These are phyloP conservation scores for Caenorhabditis remanei DNA, from an alignment of 1,140 invertebrate genomes.

Conservation along the genomic window DNA sequence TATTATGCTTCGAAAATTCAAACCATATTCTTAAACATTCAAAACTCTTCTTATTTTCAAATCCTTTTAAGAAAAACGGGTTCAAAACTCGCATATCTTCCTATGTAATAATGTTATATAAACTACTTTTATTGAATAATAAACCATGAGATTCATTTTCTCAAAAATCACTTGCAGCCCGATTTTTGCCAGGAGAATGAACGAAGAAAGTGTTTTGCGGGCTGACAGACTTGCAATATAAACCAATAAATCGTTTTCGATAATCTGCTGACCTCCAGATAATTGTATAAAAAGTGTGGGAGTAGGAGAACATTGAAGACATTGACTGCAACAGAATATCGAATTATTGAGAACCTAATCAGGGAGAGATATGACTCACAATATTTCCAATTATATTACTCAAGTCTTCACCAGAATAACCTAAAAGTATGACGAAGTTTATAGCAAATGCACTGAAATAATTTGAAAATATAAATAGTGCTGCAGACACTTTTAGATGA, in stretches of 20 bases:
- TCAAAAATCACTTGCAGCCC: slow-evolving; percentile 4
- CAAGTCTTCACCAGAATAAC: not conserved
- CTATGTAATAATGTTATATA: slow-evolving; percentile 1
- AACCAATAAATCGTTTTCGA: slow-evolving; percentile 41
- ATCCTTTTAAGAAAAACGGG: slow-evolving; percentile 18
- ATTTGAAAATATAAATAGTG: slow-evolving; percentile 23
- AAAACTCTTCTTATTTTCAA: not conserved
- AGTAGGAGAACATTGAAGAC: slow-evolving; percentile 11
- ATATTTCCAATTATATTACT: slow-evolving; percentile 14
- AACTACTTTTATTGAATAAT: not conserved
- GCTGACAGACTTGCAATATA: not conserved
- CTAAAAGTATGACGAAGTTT: not conserved
- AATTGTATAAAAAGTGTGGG: slow-evolving; percentile 35
- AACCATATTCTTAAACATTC: slow-evolving; percentile 1
- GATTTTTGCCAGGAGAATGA: not conserved
- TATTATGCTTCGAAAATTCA: slow-evolving; percentile 41
- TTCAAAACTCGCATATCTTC: slow-evolving; percentile 18
- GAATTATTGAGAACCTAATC: not conserved
- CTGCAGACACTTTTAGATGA: slow-evolving; percentile 12
- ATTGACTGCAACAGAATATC: not conserved
- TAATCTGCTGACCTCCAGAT: slow-evolving; percentile 29
- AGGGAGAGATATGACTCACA: not conserved
- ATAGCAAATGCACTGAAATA: slow-evolving; percentile 13
- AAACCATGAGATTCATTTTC: not conserved
- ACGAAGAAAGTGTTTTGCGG: not conserved